Evolutionary conservation across 1,140 invertebrate genomes (phyloP).

Genomic region (Scaptodrosophila lebanonensis): DNA sequence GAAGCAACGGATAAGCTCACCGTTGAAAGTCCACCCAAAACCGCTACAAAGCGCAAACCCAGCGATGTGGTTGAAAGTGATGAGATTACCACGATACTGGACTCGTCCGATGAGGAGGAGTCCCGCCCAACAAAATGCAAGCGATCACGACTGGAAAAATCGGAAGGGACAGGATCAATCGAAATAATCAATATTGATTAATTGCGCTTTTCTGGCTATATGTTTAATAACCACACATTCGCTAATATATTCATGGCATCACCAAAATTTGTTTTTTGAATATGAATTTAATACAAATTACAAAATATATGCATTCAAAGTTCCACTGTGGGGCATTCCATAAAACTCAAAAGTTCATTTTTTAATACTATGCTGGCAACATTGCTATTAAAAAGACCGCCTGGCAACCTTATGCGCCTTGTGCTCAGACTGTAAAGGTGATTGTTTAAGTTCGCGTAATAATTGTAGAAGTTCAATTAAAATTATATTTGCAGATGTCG

Average conservation of each 20-base stretch:
- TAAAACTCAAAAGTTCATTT: too few relatives aligned
- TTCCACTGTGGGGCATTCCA: too few relatives aligned
- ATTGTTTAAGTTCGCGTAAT: conserved; percentile 9
- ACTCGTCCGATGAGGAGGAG: conserved; percentile 60
- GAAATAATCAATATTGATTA: conserved; percentile 65
- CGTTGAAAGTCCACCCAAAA: conserved; percentile 36
- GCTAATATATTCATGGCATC: too few relatives aligned
- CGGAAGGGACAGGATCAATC: background rate
- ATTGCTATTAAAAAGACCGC: background rate
- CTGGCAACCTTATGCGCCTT: too few relatives aligned
- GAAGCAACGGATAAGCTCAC: conserved; percentile 43
- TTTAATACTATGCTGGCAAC: conserved; percentile 2
- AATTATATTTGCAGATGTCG: conserved; percentile 43
- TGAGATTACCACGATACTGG: conserved; percentile 62
- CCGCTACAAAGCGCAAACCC: conserved; percentile 51
- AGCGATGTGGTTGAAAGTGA: conserved; percentile 63
- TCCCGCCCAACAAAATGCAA: conserved; percentile 77
- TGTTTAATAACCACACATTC: too few relatives aligned
- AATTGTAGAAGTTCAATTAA: conserved; percentile 35
- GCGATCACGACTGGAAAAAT: conserved; percentile 39
- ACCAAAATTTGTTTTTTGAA: too few relatives aligned
- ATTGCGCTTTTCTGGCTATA: too few relatives aligned
- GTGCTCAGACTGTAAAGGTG: conserved; percentile 18
- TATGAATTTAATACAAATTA: too few relatives aligned
- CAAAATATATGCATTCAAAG: too few relatives aligned